Base-by-base conservation (phyloP, 92 coral and sea anemone genomes). In the Blastomussa wellsi region DNA sequence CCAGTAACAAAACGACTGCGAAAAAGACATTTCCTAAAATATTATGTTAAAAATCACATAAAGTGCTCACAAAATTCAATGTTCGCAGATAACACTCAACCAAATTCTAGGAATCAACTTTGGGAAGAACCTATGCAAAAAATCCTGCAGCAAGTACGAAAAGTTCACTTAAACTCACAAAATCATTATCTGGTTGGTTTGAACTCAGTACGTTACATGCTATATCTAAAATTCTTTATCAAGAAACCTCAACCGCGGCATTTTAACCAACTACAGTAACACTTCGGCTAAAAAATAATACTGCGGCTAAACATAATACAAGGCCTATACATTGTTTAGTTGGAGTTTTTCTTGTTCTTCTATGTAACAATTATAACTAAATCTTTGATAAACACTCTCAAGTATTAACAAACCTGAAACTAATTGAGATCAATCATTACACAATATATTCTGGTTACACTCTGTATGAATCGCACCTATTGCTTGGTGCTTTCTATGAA, bases 11-110 rank as follows among this genome's bases (percentile, higher is more conserved):
- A 65, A 19, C 44, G 22, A 65, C 74, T 26, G 72, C 35, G 37
- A 64, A 79, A 79, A 20, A 26, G 73, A 31, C 15, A 32, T 44
- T 65, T 42, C 33, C 59, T 33, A 65, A 80, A 80, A 31, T 42
- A 32, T 26, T 28, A 32, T 29, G 19, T 33, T 79, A 79, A 66
- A 33, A 65, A 80, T 26, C 75, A 64, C 32, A 19, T 7, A 10
- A 36, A 7, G 44, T 26, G 14, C 14, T 78, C 37, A 36, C 33
- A 28, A 52, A 24, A 53, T 44, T 19, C 48, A 31, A 44, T 48
- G 60, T 28, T 26, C 5, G 20, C 57, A 5, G 24, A 62, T n/a
- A 37, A n/a, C 68, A 55, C 71, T 53, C 71, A 38, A 78, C 36
- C 32, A 47, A 57, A 51, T 24, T 12, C 66, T 15, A 77, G 29